Base-by-base conservation (phyloP, 1,140 invertebrate genomes). In the Lasioglossum albipes region DNA sequence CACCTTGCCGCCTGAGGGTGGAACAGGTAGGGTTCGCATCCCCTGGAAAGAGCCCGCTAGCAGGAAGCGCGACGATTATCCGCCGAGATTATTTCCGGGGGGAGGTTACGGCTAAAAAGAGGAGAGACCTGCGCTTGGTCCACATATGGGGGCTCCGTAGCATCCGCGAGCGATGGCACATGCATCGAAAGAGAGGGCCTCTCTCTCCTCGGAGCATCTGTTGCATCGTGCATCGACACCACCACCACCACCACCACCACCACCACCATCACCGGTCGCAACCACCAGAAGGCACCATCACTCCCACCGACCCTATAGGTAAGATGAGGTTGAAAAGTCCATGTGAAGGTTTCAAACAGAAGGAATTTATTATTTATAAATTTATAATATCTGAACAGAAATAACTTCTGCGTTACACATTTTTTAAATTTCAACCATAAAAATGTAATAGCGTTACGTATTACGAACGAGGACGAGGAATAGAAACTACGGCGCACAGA, bases 221-320 rank as follows among this genome's bases (percentile, higher is more conserved):
- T 91, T 90, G 89, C 90, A 87, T 87, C 89, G 87, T 81, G 79
- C 83, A 75, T 85, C 84, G 64, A 82, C 71, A 79, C 64, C 77
- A 74, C 62, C 77, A 79, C 52, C 80, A 89, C 83, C 74, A 84
- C 69, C 79, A 81, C 64, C 74, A 79, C n/a, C n/a, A n/a, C n/a
- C n/a, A n/a, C n/a, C n/a, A n/a, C 83, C 78, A 82, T 57, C 81
- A 68, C 61, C 79, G 49, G 84, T 79, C 76, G 81, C 78, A 79
- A 85, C 76, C 80, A 87, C 80, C 85, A 87, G 84, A 84, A 87
- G 84, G 83, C 83, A 84, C 86, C 79, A 75, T 82, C 84, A 84
- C 82, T 87, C 85, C 83, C 85, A 88, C 84, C 86, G 86, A 84
- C 86, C 74, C 85, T 84, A n/a, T n/a, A n/a, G n/a, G n/a, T n/a